Percentiles rank a stretch among this genome's conserved stretches.
These are phyloP conservation scores for Stichodactyla helianthus DNA, from an alignment of 64 coral and sea anemone genomes.

Conservation along the genomic window DNA sequence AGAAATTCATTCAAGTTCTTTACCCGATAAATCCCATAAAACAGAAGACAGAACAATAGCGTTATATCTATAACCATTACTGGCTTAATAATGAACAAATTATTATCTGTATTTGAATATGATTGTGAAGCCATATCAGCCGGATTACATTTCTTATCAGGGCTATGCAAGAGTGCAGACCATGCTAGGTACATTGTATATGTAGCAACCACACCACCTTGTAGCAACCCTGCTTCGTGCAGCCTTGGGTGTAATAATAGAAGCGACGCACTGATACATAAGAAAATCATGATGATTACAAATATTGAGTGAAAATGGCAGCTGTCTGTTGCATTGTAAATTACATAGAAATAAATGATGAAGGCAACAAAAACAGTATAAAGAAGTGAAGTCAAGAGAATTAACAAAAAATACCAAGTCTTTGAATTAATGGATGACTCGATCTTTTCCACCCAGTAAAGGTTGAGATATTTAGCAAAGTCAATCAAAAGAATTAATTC, in stretches of 20 bases:
- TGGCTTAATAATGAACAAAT: conserved; percentile 61
- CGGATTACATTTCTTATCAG: conserved; percentile 68
- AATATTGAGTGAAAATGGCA: conserved; percentile 63
- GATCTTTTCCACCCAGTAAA: conserved; percentile 69
- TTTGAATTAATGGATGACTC: conserved; percentile 51
- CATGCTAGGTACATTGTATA: conserved; percentile 77
- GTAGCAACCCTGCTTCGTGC: conserved; percentile 68
- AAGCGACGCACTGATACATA: conserved; percentile 54
- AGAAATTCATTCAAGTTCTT: conserved; percentile 47
- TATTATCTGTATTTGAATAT: conserved; percentile 12
- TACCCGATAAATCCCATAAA: conserved; percentile 62
- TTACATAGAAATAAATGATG: conserved; percentile 78
- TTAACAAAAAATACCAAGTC: conserved; percentile 44
- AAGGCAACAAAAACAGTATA: conserved; percentile 61
- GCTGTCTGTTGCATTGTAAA: conserved; percentile 46
- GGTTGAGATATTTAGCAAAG: conserved; percentile 53
- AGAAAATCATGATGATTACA: conserved; percentile 41
- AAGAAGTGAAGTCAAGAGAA: conserved; percentile 49
- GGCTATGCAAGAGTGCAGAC: conserved; percentile 69
- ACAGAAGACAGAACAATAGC: conserved; percentile 50
- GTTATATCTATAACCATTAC: conserved; percentile 76
- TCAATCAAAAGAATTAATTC: conserved; percentile 75
- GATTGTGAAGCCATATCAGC: conserved; percentile 23
- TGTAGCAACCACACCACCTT: conserved; percentile 58
- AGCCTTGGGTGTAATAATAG: conserved; percentile 73